Conservation (phyloP, 2,113 vertebrate species). For the Nanorana parkeri region DNA sequence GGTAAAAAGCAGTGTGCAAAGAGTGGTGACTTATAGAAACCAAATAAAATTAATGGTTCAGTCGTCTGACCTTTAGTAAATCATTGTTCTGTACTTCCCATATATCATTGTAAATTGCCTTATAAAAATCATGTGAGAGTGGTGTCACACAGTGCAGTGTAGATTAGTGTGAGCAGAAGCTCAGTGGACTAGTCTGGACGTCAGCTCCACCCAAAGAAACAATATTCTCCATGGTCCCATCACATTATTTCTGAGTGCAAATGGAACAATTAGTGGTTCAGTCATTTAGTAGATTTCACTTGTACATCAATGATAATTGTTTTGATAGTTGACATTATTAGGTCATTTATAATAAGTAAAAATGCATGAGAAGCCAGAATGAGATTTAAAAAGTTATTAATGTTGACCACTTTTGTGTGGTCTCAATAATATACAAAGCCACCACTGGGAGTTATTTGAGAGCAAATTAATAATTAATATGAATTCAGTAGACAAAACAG, state of each 20-base stretch:
- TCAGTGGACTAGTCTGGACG: too few relatives aligned
- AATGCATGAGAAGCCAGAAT: background rate
- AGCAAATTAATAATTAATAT: slow-evolving; percentile 24
- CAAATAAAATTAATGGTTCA: too few relatives aligned
- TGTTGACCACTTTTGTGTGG: slow-evolving; percentile 14
- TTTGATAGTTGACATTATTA: background rate
- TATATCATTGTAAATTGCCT: too few relatives aligned
- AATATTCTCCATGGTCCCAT: background rate
- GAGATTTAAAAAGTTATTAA: background rate
- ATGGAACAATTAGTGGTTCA: slow-evolving; percentile 7
- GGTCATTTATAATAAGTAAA: background rate
- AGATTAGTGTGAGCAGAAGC: too few relatives aligned
- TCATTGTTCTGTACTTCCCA: too few relatives aligned
- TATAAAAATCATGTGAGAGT: too few relatives aligned
- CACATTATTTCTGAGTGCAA: slow-evolving; percentile 4
- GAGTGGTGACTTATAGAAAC: too few relatives aligned
- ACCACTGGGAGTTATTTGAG: background rate
- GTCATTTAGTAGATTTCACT: slow-evolving; percentile 4
- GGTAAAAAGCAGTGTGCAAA: too few relatives aligned
- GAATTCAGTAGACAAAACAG: background rate
- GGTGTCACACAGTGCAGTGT: too few relatives aligned
- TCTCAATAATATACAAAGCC: background rate
- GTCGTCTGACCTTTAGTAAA: too few relatives aligned
- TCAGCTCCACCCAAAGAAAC: too few relatives aligned
- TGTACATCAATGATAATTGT: background rate